Conservation (phyloP, 2,888 invertebrate genomes). For the Schizotus pectinicornis region DNA sequence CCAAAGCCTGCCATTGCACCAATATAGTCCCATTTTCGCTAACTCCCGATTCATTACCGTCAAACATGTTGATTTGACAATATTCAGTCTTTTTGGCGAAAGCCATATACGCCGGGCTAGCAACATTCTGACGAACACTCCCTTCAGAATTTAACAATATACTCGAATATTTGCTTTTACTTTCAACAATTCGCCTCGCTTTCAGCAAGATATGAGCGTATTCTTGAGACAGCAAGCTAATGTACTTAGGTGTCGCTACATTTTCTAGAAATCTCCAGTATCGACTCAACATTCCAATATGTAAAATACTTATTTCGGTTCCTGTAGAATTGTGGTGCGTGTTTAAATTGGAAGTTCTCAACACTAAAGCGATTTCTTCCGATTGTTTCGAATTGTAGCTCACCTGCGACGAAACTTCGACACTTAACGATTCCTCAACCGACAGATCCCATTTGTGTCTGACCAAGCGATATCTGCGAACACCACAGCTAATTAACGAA, state of each 20-base stretch:
- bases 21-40: conserved; percentile 49
- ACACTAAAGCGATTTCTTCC: conserved; percentile 69
- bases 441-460: conserved; percentile 70
- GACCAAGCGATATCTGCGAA: conserved; percentile 64
- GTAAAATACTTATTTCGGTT: conserved; percentile 64
- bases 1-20: conserved; percentile 54
- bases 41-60: conserved; percentile 34
- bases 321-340: conserved; percentile 66
- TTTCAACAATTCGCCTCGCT: conserved; percentile 51
- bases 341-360: conserved; percentile 74
- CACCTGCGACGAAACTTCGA: conserved; percentile 60
- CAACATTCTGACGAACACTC: conserved; percentile 40
- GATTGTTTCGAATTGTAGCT: conserved; percentile 56
- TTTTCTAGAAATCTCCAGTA: conserved; percentile 63
- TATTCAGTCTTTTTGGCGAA: conserved; percentile 60
- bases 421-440: conserved; percentile 66
- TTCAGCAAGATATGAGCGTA: conserved; percentile 62
- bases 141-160: conserved; percentile 48
- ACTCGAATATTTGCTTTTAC: conserved; percentile 51
- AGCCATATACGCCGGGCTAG: conserved; percentile 56
- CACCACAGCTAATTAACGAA: neutral
- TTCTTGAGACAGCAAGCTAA: conserved; percentile 61
- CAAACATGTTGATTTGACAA: conserved; percentile 47
- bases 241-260: conserved; percentile 50
- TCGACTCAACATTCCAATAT: conserved; percentile 67